A percentile compares a stretch with the other conserved stretches of the same genome.
phyloP scores from a whole-genome alignment of 2,113 vertebrate species.

The Trogon melanurus region DNA sequence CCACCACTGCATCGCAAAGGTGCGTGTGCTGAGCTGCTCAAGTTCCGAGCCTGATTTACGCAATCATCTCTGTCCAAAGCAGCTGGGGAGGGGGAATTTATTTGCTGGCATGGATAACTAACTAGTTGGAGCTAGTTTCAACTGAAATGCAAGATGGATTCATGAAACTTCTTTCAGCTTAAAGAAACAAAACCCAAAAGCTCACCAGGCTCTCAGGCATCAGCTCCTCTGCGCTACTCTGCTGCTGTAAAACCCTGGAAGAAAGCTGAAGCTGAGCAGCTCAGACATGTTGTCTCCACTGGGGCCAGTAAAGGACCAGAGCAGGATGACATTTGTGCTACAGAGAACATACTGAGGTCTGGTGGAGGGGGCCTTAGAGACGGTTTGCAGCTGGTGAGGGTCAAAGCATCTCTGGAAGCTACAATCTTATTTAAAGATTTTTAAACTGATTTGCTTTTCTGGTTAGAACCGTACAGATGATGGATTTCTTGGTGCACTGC shows the following conservation, averaged over 20 bases:
- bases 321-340: background rate
- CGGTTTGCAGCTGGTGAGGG: background rate
- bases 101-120: background rate
- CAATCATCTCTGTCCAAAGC: background rate
- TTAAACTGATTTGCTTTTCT: background rate
- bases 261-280: background rate
- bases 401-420: background rate
- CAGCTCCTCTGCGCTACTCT: background rate
- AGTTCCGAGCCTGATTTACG: background rate
- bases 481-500: background rate
- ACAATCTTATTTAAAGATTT: background rate
- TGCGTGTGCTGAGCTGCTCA: background rate
- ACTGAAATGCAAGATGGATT: background rate
- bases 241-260: background rate
- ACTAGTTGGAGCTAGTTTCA: background rate
- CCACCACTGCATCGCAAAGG: background rate
- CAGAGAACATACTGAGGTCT: background rate
- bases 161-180: background rate
- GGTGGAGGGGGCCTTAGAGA: background rate
- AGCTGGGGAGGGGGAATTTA: background rate
- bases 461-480: background rate
- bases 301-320: background rate
- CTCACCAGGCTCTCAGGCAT: background rate
- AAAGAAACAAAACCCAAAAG: background rate
- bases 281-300: background rate